Base-by-base conservation (phyloP, 2,888 invertebrate species). In the Sinhomidia bicolor region DNA sequence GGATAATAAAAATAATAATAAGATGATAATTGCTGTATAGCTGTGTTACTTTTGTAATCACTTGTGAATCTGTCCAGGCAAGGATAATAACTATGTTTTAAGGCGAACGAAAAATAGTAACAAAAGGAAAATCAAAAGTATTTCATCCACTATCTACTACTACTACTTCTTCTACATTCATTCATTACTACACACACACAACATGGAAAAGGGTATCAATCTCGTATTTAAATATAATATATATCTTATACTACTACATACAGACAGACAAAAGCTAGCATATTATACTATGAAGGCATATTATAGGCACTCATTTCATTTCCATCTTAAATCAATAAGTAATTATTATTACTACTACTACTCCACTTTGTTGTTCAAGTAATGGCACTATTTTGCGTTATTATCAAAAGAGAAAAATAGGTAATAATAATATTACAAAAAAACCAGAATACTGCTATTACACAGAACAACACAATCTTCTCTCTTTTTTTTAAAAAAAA, bases 61-160 rank as follows among this genome's bases (percentile, higher is more conserved):
- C 88, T 89, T 89, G 89, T 85, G 89, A 89, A 89, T 89, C 89
- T 89, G 89, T 89, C 89, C 89, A 89, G 85, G 65, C 89, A 79
- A 79, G 89, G 89, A 89, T 89, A 87, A 87, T 87, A 87, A 87
- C 87, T 87, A 87, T 71, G 71, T 74, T 44, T 74, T 85, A 85
- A 85, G 85, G 54, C 32, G 54, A 85, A 62, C 54, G 17, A 51
- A 36, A 79, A 60, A 79, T 47, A 74, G 51, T 2, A 68, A 68
- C n/a, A n/a, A n/a, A n/a, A n/a, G n/a, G 36, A 36, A 36, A 36
- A 68, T 0, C 6, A 44, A 36, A 76, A 41, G 36, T 51, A 76
- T 12, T 78, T 54, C 44, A 44, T 29, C 54, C 78, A 54, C n/a
- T n/a, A n/a, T n/a, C n/a, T n/a, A n/a, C n/a, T n/a, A n/a, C n/a